A percentile compares a stretch with the other conserved stretches of the same genome.
These are phyloP conservation scores for Pemphigus obesinymphae DNA, from an alignment of 1,140 invertebrate species.

Conservation along the genomic window DNA sequence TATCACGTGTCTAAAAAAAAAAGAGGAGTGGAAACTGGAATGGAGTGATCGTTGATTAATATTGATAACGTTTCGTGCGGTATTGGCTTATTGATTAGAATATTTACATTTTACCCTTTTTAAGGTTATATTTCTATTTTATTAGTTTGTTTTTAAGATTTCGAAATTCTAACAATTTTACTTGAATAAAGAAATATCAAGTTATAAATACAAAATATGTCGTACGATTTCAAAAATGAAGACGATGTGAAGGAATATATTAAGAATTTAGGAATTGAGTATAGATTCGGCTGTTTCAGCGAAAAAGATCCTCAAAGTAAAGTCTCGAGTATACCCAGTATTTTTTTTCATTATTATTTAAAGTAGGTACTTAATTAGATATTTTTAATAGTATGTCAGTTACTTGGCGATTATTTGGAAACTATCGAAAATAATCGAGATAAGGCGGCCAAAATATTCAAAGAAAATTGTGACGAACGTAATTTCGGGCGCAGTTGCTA, in stretches of 20 bases:
- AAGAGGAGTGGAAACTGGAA: neutral
- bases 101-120: too few species aligned
- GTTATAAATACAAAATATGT: slow-evolving; percentile 51
- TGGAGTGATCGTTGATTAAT: neutral
- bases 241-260: slow-evolving; percentile 81
- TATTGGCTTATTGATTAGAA: neutral
- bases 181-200: too few species aligned
- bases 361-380: neutral
- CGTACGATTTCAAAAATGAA: slow-evolving; percentile 73
- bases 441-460: slow-evolving; percentile 72
- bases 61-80: neutral
- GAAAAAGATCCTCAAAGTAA: slow-evolving; percentile 77
- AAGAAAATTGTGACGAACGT: slow-evolving; percentile 78
- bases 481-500: slow-evolving; percentile 76
- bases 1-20: neutral
- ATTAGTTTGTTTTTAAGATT: too few species aligned
- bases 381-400: slow-evolving; percentile 70
- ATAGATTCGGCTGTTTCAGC: slow-evolving; percentile 80
- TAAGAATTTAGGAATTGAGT: slow-evolving; percentile 85
- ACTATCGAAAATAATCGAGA: slow-evolving; percentile 71
- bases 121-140: too few species aligned
- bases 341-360: neutral
- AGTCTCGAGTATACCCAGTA: neutral
- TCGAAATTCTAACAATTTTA: too few species aligned
- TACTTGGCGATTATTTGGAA: slow-evolving; percentile 83